phyloP scores from a whole-genome alignment of 1,140 invertebrate species.

The Magallana ariakensis region DNA sequence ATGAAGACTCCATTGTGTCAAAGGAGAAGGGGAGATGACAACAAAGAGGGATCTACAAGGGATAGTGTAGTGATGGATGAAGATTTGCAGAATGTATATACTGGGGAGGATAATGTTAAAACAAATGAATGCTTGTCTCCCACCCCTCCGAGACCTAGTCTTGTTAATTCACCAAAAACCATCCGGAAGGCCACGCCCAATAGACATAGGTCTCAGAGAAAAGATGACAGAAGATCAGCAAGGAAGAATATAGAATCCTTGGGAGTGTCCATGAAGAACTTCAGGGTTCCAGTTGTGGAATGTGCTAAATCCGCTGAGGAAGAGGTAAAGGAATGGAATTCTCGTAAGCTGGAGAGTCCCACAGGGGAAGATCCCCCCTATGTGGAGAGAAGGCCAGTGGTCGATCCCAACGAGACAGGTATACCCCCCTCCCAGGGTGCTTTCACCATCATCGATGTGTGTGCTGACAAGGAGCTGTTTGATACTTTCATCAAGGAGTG shows the following conservation, averaged over 20 bases:
- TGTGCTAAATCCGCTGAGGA: slow-evolving; percentile 8
- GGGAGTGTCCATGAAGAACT: background rate
- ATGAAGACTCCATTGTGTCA: background rate
- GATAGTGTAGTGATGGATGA: background rate
- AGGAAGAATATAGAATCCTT: background rate
- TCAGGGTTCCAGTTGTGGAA: background rate
- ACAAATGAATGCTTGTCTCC: slow-evolving; percentile 72
- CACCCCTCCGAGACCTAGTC: slow-evolving; percentile 64
- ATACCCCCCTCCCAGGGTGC: slow-evolving; percentile 66
- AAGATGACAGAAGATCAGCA: background rate
- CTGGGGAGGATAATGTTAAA: slow-evolving; percentile 52
- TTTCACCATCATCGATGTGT: slow-evolving; percentile 80
- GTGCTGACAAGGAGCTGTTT: slow-evolving; percentile 75
- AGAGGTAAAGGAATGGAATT: background rate
- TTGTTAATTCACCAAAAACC: background rate
- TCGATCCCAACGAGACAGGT: slow-evolving; percentile 58
- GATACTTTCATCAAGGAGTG: slow-evolving; percentile 78
- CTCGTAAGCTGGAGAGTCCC: slow-evolving; percentile 12
- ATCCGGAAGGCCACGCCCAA: background rate
- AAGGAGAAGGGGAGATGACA: background rate
- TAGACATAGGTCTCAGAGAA: background rate
- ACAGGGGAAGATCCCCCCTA: slow-evolving; percentile 32
- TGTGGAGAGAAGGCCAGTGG: slow-evolving; percentile 51
- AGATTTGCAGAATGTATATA: background rate
- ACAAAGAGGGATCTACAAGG: background rate